phyloP scores from a whole-genome alignment of 37 sponge, comb jelly and placozoan species.

The Chondrosia reniformis region DNA sequence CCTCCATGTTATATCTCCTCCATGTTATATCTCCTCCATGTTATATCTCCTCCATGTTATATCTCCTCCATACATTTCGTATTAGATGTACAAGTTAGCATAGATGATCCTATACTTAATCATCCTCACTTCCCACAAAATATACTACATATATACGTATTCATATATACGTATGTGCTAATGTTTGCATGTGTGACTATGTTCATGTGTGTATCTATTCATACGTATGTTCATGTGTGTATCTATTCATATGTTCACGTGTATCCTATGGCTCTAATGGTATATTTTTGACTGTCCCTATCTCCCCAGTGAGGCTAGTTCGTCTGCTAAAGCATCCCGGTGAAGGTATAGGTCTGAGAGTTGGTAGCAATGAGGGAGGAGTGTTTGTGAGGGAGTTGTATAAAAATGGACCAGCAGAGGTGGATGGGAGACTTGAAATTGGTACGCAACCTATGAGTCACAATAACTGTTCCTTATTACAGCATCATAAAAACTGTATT shows the following conservation, averaged over 20 bases:
- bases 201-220: background rate
- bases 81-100: no score
- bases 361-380: background rate
- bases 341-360: background rate
- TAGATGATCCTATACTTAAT: no score
- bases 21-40: no score
- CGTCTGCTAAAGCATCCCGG: background rate
- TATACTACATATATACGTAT: background rate
- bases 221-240: background rate
- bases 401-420: background rate
- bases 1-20: no score
- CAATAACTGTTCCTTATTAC: no score
- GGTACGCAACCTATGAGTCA: no score
- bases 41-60: no score
- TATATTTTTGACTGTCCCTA: background rate
- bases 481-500: no score
- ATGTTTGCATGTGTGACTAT: background rate
- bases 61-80: no score
- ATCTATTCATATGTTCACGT: background rate
- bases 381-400: constrained; percentile 1
- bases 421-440: background rate
- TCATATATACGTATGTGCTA: background rate
- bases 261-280: background rate
- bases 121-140: no score
- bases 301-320: background rate